Evolutionary conservation across 1,140 invertebrate species (phyloP).

Genomic region (Papilio dardanus): DNA sequence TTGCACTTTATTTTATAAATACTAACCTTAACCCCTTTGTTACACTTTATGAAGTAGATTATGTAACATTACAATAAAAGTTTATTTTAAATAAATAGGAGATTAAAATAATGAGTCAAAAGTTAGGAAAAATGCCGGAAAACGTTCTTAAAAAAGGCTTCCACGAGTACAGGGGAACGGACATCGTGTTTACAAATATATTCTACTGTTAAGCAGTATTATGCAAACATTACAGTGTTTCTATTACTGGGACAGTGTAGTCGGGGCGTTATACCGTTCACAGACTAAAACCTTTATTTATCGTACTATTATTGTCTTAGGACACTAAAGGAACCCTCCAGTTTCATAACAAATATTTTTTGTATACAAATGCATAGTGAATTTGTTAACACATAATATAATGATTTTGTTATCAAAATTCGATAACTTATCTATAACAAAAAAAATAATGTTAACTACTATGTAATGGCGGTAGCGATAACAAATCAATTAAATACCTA

Average conservation of each 20-base stretch:
- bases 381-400: neutral
- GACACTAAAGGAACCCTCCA: neutral
- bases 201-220: neutral
- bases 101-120: too few species aligned
- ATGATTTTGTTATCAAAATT: neutral
- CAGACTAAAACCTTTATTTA: too few species aligned
- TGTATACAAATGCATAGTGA: neutral
- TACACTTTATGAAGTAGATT: too few species aligned
- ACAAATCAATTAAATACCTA: neutral
- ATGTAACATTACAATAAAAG: neutral
- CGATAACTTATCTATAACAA: slow-evolving; percentile 6
- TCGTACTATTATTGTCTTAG: too few species aligned
- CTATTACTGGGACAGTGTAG: neutral
- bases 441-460: neutral
- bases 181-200: neutral
- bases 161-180: neutral
- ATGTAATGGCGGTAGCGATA: neutral
- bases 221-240: neutral
- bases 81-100: neutral
- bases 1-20: neutral
- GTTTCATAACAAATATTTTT: neutral
- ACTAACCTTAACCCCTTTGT: slow-evolving; percentile 4
- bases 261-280: neutral
- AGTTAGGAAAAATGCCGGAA: too few species aligned
- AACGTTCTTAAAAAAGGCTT: neutral